Base-by-base conservation (phyloP, 1,140 invertebrate genomes). In the Pomacea maculata region DNA sequence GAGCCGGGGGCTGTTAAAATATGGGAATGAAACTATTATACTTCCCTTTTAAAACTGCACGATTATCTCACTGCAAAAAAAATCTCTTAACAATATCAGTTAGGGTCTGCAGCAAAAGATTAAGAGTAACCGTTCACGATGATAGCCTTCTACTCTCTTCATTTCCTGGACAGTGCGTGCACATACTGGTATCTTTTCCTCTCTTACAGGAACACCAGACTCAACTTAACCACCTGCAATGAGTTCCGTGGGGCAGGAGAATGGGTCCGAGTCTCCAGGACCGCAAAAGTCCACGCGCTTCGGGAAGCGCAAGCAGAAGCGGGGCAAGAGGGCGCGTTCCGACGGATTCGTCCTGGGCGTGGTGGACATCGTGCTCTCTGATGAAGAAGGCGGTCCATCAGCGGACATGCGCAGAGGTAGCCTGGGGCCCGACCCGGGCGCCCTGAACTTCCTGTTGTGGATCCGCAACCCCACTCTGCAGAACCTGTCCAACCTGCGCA, bases 311-410 rank as follows among this genome's bases (percentile, higher is more conserved):
- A 83, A 86, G 25, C 86, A 87, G 81, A 83, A 87, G 61, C 79
- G 86, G 9, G 85, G 84, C 11, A 88, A 90, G 76, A 82, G 89
- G 55, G 80, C 86, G 57, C 79, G 87, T 52, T 90, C 89, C 0
- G 89, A 90, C 78, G 89, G 88, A 8, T 90, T 87, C 75, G 86
- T 89, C 55, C 81, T 90, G 52, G 88, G 86, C 17, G 77, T 85
- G 25, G 87, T 85, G 25, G 87, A 87, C 76, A 57, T 88, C 34
- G 79, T 74, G 8, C 79, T 70, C 21, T 80, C 78, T 12, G 80
- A 83, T 10, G 87, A 86, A 14, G 86, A 87, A n/a, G 86, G 87
- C 17, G 80, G 72, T 0, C 8, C 57, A 11, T 11, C 11, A 4
- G 15, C 11, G 57, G 78, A 78, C 10, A 75, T 78, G 25, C 80